Base-by-base conservation (phyloP, 2,797 vertebrate genomes). In the Psittacula echo region DNA sequence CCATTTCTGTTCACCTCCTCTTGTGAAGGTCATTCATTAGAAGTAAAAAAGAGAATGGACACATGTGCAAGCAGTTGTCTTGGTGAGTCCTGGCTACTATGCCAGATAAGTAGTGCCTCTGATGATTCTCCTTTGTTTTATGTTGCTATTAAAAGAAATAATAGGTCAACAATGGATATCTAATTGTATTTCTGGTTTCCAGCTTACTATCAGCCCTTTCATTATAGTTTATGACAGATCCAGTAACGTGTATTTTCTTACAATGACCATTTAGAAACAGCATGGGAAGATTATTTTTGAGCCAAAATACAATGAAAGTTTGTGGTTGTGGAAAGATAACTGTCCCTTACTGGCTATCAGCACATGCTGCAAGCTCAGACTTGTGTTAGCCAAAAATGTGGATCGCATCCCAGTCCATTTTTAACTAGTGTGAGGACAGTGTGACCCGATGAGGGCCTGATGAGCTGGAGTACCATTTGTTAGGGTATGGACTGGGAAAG, bases 291-390 rank as follows among this genome's bases (percentile, higher is more conserved):
- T 50, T 61, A 65, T 64, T 87, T 92, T 41, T 58, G 37, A 91
- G 51, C 1, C 6, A 74, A 93, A 91, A 22, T 12, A 32, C 41
- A 67, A 79, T 56, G 22, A 2, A 89, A 20, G 27, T 53, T 32
- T 32, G 23, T 16, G 30, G 39, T 1, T 88, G 88, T 62, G 24
- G 27, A 47, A 44, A 22, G 66, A 10, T 27, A 24, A n/a, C 4
- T 21, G 32, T 77, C n/a, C 34, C 39, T 7, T 60, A 6, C 4
- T 39, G 58, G 37, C 8, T 58, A 20, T 22, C 29, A 65, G 14
- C 7, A 13, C 11, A 5, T 1, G 4, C 73, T 72, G 62, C 2
- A 58, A 37, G 22, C 22, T 19, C 0, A 0, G 50, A 75, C 74
- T 27, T 66, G 62, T 48, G 30, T 17, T 78, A 22, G 51, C 51